phyloP scores from a whole-genome alignment of 2,888 invertebrate species.

The Criorhina ranunculi region DNA sequence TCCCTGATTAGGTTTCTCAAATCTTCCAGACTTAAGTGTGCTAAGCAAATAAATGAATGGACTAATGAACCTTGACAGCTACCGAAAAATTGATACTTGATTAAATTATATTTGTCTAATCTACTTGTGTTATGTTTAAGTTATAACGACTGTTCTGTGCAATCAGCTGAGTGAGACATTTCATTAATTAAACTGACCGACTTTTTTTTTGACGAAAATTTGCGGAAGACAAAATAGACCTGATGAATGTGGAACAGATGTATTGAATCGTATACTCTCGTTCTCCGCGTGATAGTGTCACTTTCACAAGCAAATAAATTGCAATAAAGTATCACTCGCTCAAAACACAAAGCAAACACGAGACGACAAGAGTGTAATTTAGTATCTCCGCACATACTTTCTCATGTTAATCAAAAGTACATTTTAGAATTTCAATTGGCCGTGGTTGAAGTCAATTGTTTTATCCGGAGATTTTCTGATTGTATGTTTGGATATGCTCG shows the following conservation, averaged over 20 bases:
- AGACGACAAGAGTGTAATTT: constrained; percentile 37
- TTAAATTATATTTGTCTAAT: constrained; percentile 31
- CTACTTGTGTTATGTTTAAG: constrained; percentile 16
- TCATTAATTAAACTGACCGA: constrained; percentile 14
- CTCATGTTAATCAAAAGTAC: constrained; percentile 66
- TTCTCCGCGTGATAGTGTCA: constrained; percentile 14
- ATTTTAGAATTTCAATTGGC: constrained; percentile 70
- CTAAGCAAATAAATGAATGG: constrained; percentile 9
- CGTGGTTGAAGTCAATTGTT: constrained; percentile 69
- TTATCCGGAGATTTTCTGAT: constrained; percentile 73
- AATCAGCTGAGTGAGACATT: constrained; percentile 37
- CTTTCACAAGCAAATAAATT: constrained; percentile 41
- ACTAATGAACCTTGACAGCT: not conserved
- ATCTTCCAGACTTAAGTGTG: constrained; percentile 4
- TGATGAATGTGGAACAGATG: constrained; percentile 18
- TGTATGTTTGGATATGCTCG: not conserved
- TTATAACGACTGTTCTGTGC: not conserved
- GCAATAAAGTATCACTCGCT: constrained; percentile 21
- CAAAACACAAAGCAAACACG: not conserved
- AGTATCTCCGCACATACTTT: constrained; percentile 44
- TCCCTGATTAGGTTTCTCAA: constrained; percentile 1
- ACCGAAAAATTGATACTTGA: constrained; percentile 3
- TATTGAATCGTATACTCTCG: not conserved
- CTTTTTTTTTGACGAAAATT: constrained; percentile 6
- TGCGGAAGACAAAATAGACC: constrained; percentile 18